phyloP scores from a whole-genome alignment of 1,140 invertebrate genomes.

The Leptinotarsa defecta region DNA sequence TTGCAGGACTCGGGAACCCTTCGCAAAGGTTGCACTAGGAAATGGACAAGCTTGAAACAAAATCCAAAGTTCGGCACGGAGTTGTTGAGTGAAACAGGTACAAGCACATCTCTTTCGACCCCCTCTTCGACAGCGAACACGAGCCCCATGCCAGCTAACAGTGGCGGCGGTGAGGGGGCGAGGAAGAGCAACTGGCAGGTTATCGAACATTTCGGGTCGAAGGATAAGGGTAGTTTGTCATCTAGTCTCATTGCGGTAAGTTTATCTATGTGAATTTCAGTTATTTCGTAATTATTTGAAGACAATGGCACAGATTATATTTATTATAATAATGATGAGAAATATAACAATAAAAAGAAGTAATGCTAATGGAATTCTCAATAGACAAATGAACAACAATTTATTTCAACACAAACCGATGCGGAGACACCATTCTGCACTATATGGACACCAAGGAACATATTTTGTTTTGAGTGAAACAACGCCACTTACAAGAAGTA shows the following conservation, averaged over 20 bases:
- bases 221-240: slow-evolving; percentile 58
- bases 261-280: background rate
- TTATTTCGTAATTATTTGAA: no score
- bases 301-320: no score
- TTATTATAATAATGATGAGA: no score
- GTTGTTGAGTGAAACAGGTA: slow-evolving; percentile 44
- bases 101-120: slow-evolving; percentile 52
- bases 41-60: slow-evolving; percentile 60
- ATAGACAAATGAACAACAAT: no score
- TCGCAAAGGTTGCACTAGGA: slow-evolving; percentile 51
- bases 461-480: no score
- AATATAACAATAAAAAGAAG: no score
- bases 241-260: slow-evolving; percentile 63
- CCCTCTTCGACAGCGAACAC: slow-evolving; percentile 56
- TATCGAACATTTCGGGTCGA: slow-evolving; percentile 75
- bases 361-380: no score
- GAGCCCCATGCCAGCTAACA: slow-evolving; percentile 49
- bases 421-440: no score
- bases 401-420: no score
- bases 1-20: slow-evolving; percentile 52
- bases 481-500: no score
- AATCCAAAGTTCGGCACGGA: slow-evolving; percentile 51
- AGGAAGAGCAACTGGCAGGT: slow-evolving; percentile 86
- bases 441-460: no score
- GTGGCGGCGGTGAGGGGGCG: slow-evolving; percentile 59